phyloP scores from a whole-genome alignment of 2,797 vertebrate species.

The Glyptemys insculpta region DNA sequence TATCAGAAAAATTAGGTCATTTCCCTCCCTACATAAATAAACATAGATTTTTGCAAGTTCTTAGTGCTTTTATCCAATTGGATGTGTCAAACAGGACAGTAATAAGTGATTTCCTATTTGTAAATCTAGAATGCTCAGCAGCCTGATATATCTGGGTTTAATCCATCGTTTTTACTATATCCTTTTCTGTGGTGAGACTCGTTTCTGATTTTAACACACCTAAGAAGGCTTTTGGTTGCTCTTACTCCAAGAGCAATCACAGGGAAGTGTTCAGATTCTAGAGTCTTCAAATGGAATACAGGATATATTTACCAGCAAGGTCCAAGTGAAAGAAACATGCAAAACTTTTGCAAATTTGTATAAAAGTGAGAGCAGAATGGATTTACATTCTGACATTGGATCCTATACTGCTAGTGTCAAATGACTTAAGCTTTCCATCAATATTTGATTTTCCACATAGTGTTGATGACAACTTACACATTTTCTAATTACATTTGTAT shows the following conservation, averaged over 20 bases:
- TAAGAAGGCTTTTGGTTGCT: background rate
- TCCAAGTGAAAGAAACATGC: background rate
- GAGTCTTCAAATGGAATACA: background rate
- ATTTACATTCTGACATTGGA: background rate
- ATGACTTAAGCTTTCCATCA: background rate
- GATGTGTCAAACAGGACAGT: background rate
- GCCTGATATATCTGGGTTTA: background rate
- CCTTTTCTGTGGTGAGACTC: background rate
- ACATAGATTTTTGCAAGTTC: slow-evolving; percentile 26
- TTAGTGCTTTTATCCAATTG: background rate
- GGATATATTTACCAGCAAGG: background rate
- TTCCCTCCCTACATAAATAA: slow-evolving; percentile 54
- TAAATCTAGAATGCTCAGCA: background rate
- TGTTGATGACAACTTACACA: background rate
- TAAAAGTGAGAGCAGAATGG: background rate
- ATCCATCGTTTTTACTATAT: background rate
- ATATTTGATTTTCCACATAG: background rate
- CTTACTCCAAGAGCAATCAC: background rate
- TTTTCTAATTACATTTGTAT: too few species aligned
- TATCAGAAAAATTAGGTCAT: slow-evolving; percentile 71
- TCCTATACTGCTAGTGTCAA: background rate
- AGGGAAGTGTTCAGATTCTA: background rate
- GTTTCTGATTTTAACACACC: background rate
- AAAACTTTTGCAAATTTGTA: background rate
- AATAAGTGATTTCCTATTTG: background rate